These are phyloP conservation scores for Cyaniris semiargus DNA, from an alignment of 2,888 invertebrate genomes.

Conservation along the genomic window DNA sequence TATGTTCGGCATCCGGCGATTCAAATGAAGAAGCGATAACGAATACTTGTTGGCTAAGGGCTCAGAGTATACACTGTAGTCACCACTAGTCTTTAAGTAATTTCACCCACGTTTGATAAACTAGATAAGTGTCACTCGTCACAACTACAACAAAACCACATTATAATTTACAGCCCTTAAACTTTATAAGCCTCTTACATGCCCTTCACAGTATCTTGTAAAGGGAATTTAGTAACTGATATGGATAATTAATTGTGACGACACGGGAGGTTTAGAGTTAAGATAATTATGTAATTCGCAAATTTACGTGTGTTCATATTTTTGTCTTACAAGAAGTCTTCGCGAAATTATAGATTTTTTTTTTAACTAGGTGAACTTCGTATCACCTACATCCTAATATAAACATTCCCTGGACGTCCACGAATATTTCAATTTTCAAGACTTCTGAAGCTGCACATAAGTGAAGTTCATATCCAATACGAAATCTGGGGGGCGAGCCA, in stretches of 20 bases:
- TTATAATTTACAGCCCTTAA: slow-evolving; percentile 12
- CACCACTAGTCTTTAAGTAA: no score
- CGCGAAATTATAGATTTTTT: no score
- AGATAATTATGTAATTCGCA: no score
- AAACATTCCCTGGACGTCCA: not conserved
- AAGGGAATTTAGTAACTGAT: not conserved
- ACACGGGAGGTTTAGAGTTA: not conserved
- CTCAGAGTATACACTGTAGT: no score
- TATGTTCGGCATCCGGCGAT: no score
- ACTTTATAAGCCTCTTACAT: not conserved
- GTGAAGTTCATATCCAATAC: not conserved
- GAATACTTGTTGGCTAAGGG: no score
- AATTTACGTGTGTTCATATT: no score
- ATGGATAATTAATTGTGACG: not conserved
- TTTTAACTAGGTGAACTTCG: no score
- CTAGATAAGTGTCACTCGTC: not conserved
- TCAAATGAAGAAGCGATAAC: no score
- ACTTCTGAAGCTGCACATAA: not conserved
- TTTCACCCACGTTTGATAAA: not conserved
- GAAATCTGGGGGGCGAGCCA: no score
- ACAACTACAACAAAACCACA: slow-evolving; percentile 1
- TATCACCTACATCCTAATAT: no score
- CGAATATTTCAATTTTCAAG: not conserved
- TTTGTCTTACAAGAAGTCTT: no score
- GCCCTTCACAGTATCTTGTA: not conserved